phyloP scores from a whole-genome alignment of 1,140 invertebrate genomes.

The Drosophila kikkawai region DNA sequence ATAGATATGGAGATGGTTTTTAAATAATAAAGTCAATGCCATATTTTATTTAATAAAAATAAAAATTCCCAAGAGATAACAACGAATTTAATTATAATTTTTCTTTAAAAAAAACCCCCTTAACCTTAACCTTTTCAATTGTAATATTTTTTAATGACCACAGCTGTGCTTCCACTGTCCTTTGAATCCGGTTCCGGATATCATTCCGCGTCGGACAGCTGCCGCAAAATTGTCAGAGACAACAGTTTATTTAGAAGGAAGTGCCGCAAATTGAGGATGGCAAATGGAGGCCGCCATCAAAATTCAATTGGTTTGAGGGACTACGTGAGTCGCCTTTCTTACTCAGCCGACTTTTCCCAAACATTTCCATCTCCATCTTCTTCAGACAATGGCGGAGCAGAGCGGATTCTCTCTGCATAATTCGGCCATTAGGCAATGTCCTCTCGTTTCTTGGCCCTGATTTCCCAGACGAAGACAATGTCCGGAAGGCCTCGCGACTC shows the following conservation, averaged over 20 bases:
- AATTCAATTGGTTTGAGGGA: constrained; percentile 78
- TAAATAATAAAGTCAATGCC: not conserved
- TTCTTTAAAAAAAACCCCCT: not conserved
- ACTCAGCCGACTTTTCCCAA: constrained; percentile 6
- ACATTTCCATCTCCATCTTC: constrained; percentile 11
- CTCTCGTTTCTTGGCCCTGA: constrained; percentile 35
- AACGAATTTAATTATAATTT: too few species aligned
- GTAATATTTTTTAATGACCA: not conserved
- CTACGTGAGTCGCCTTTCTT: constrained; percentile 64
- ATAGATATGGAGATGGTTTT: not conserved
- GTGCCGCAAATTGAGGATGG: constrained; percentile 36
- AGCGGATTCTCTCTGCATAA: constrained; percentile 59
- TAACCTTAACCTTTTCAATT: too few species aligned
- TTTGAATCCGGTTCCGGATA: not conserved
- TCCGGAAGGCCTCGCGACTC: constrained; percentile 60
- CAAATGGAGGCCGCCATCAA: constrained; percentile 62
- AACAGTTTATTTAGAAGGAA: constrained; percentile 15
- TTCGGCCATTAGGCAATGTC: constrained; percentile 68
- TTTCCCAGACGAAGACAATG: constrained; percentile 45
- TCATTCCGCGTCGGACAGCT: constrained; percentile 18
- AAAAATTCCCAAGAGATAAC: too few species aligned
- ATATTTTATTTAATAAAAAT: too few species aligned
- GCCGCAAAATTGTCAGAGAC: constrained; percentile 18
- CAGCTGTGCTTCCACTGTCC: constrained; percentile 4
- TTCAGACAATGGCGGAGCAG: constrained; percentile 38